Percentiles rank a stretch among this genome's conserved stretches.
Conservation (phyloP, 2,797 vertebrate species). For the Helicolenus hilgendorfi region DNA sequence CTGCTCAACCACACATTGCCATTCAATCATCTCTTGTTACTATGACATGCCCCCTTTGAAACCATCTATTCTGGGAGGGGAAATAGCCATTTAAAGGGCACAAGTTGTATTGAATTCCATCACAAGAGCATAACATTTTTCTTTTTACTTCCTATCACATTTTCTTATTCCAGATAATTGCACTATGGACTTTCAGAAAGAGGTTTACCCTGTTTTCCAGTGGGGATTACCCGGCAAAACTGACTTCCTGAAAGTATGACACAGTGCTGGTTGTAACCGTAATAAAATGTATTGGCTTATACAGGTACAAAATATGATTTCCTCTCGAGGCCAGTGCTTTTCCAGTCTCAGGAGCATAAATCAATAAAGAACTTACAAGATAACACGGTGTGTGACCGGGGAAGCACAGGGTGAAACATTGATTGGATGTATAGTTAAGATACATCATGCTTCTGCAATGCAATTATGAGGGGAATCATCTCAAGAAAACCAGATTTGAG, state of each 20-base stretch:
- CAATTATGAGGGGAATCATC: neutral
- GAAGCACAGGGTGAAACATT: slow-evolving; percentile 25
- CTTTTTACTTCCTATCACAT: slow-evolving; percentile 5
- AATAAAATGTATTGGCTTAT: slow-evolving; percentile 61
- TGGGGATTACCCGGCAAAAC: slow-evolving; percentile 35
- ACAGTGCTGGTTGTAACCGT: slow-evolving; percentile 32
- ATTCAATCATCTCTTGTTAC: slow-evolving; percentile 69
- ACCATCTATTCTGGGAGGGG: slow-evolving; percentile 24
- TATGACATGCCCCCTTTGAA: slow-evolving; percentile 56
- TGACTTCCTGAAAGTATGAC: slow-evolving; percentile 40
- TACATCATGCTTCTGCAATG: slow-evolving; percentile 5
- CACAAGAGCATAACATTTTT: slow-evolving; percentile 25
- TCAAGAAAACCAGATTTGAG: neutral
- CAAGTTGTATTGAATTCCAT: slow-evolving; percentile 54
- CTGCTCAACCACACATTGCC: slow-evolving; percentile 62
- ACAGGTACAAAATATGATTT: slow-evolving; percentile 58
- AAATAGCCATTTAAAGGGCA: slow-evolving; percentile 46
- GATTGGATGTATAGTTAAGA: slow-evolving; percentile 34
- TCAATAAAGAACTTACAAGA: slow-evolving; percentile 62
- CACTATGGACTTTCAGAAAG: slow-evolving; percentile 17
- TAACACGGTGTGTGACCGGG: slow-evolving; percentile 40
- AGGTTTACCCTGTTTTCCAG: slow-evolving; percentile 25
- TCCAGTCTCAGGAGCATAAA: slow-evolving; percentile 51
- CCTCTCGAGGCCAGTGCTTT: slow-evolving; percentile 31
- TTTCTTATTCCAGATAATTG: slow-evolving; percentile 43